Evolutionary conservation across 2,113 vertebrate species (phyloP).

Genomic region (Bos javanicus): DNA sequence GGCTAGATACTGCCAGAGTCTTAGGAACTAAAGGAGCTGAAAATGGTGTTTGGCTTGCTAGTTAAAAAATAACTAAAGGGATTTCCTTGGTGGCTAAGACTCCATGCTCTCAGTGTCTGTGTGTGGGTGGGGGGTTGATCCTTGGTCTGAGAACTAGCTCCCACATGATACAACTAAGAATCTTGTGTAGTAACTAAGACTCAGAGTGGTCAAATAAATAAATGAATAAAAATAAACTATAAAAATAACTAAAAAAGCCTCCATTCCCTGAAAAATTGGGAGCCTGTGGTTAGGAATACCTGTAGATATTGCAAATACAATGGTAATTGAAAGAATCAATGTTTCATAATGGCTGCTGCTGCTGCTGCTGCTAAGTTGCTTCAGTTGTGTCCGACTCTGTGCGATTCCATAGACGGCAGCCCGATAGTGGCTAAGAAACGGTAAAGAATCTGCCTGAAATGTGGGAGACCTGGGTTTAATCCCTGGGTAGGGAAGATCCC

Average conservation of each 20-base stretch:
- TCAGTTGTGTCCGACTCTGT: no score
- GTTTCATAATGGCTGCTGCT: not conserved
- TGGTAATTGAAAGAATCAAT: not conserved
- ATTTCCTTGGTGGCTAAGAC: not conserved
- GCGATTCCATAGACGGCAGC: no score
- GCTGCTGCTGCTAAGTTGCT: no score
- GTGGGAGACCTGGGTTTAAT: not conserved
- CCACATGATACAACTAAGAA: not conserved
- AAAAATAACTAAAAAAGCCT: not conserved
- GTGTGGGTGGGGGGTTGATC: not conserved
- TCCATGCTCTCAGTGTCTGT: not conserved
- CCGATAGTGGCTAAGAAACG: not conserved
- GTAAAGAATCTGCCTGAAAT: not conserved
- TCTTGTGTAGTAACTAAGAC: not conserved
- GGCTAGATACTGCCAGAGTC: not conserved
- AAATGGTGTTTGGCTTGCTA: not conserved
- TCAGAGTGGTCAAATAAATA: not conserved
- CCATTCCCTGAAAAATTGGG: not conserved
- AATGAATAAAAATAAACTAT: not conserved
- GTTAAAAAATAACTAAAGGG: not conserved
- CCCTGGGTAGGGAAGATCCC: not conserved
- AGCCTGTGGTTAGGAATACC: not conserved
- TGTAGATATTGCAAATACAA: not conserved
- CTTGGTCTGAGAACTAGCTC: not conserved
- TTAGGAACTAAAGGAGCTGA: conserved; percentile 1